Evolutionary conservation across 2,113 vertebrate genomes (phyloP), one percentile per base, ranked within the genome.

Genomic region (Misgurnus mizolepis): DNA sequence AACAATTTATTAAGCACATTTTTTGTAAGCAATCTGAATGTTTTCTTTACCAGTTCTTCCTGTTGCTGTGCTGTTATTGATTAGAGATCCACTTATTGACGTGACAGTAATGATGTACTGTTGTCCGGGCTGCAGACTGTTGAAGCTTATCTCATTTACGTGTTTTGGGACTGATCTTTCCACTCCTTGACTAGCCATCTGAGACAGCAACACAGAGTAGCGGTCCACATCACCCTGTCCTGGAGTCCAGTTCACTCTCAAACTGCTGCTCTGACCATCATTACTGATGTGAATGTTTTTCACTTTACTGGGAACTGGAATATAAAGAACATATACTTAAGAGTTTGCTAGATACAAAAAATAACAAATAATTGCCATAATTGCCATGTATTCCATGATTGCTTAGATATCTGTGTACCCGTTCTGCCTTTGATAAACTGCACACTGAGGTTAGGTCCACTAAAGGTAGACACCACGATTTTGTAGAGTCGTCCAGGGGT

Each of bases 401-500:
- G 65, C 50, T 49, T 12, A 40, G 40, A 79, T 34, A 8, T 68
- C 43, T 22, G 41, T 15, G 39, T 88, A 99, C 98, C 94, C 85
- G 97, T 99, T 56, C 96, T 91, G 73, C 95, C 96, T 88, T 97
- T 95, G n/a, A 96, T 95, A 88, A 96, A 96, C 84, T 91, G 91
- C 67, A 96, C 91, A 76, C 91, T 93, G 76, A 97, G 96, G 77
- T 95, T 94, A 8, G 96, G 94, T 5, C 97, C 98, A 22, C 96
- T 99, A 90, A 96, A 94, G 4, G 98, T 98, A 78, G 96, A 93
- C 47, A 99, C 95, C 45, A 97, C 91, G 81, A 99, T 94, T 90
- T 97, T 98, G 87, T 99, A 99, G 0, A 95, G 95, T 7, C 97
- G 95, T 18, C 98, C 98, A 0, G 97, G 96, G 0, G 95, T 98